phyloP scores from a whole-genome alignment of 2,797 vertebrate species.

The Xerus rutilus region DNA sequence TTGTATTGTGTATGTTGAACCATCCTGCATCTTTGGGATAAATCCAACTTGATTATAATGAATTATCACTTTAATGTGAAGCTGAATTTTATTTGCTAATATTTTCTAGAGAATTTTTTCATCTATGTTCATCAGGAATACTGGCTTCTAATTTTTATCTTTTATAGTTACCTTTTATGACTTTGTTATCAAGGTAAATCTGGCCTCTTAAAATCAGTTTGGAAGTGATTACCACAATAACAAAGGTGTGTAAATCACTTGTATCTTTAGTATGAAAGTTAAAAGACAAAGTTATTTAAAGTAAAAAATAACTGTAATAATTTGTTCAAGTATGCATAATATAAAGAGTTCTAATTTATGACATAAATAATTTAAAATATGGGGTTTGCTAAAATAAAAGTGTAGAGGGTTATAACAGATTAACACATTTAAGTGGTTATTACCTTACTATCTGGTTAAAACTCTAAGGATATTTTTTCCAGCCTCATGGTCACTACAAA shows the following conservation, averaged over 20 bases:
- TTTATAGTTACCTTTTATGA: background rate
- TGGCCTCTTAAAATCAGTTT: background rate
- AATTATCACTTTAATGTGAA: background rate
- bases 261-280: background rate
- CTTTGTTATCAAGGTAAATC: background rate
- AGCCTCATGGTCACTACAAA: no score
- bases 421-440: background rate
- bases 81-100: background rate
- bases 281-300: background rate
- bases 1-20: background rate
- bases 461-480: no score
- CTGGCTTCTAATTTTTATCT: background rate
- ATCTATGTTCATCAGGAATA: background rate
- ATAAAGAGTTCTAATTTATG: background rate
- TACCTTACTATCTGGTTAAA: no score
- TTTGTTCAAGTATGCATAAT: background rate
- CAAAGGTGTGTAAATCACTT: background rate
- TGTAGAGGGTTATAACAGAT: background rate
- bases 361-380: background rate
- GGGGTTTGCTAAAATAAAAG: background rate
- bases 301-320: background rate
- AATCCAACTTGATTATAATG: background rate
- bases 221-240: background rate
- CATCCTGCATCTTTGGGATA: background rate
- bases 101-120: background rate